phyloP scores from a whole-genome alignment of 2,888 invertebrate species.

The Plebejus anna region DNA sequence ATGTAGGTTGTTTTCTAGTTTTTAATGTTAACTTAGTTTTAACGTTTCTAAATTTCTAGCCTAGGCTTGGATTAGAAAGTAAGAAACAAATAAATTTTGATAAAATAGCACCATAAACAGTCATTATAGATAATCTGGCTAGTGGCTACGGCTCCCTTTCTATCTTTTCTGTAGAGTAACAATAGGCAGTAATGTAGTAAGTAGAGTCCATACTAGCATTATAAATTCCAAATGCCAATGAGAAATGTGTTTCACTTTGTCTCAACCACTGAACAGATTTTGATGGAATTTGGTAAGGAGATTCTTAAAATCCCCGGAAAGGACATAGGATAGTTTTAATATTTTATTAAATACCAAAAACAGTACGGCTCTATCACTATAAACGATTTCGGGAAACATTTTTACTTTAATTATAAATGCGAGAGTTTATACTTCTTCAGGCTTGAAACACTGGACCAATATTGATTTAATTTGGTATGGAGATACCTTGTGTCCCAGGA shows the following conservation, averaged over 20 bases:
- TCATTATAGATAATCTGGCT: background rate
- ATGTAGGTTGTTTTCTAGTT: background rate
- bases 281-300: no score
- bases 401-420: no score
- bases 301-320: background rate
- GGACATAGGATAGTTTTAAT: background rate
- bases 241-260: background rate
- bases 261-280: background rate
- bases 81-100: slow-evolving; percentile 16
- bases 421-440: no score
- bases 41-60: background rate
- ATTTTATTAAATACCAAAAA: background rate
- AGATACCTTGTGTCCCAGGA: no score
- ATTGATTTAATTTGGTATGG: no score
- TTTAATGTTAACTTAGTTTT: background rate
- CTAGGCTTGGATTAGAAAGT: background rate
- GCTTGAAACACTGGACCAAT: no score
- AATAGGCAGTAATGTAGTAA: slow-evolving; percentile 1
- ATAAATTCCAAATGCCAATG: background rate
- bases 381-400: no score
- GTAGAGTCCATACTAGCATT: background rate
- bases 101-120: slow-evolving; percentile 17
- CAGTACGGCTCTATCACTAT: no score
- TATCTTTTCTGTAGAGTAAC: slow-evolving; percentile 2
- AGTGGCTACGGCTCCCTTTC: background rate